Percentiles rank a stretch among this genome's conserved stretches.
Evolutionary conservation across 2,797 vertebrate species (phyloP).

Genomic region (Caiman crocodilus): DNA sequence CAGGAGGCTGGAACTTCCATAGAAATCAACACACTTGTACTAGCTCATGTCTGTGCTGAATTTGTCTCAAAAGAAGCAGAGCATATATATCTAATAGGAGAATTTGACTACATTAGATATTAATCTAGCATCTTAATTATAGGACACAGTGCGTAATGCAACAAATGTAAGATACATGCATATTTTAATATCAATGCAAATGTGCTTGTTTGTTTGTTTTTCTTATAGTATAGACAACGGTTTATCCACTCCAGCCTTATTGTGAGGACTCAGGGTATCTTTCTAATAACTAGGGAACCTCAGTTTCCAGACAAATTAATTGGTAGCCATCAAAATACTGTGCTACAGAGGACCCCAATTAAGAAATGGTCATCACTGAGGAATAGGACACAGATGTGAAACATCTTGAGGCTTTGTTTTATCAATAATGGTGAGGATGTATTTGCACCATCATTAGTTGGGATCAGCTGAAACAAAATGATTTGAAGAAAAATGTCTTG

Average conservation of each 20-base stretch:
- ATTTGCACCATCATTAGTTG: not conserved
- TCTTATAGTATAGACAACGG: not conserved
- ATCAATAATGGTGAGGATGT: not conserved
- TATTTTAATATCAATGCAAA: not conserved
- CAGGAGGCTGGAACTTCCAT: not conserved
- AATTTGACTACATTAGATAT: not conserved
- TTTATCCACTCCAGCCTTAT: not conserved
- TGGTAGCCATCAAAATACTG: not conserved
- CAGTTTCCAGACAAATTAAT: not conserved
- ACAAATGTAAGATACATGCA: not conserved
- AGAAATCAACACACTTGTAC: not conserved
- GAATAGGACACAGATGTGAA: not conserved
- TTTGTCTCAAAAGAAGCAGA: not conserved
- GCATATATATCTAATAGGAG: too few species aligned
- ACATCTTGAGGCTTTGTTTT: not conserved
- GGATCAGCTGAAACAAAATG: not conserved
- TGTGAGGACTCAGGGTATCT: not conserved
- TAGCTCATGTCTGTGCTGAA: not conserved
- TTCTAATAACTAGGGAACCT: not conserved
- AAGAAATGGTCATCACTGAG: slow-evolving; percentile 4
- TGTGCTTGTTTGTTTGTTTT: not conserved
- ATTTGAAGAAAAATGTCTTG: not conserved
- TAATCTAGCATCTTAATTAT: not conserved
- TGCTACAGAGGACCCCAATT: not conserved
- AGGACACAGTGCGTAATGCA: not conserved